These are phyloP conservation scores for Phortica magna DNA, from an alignment of 2,888 invertebrate genomes.

Conservation along the genomic window DNA sequence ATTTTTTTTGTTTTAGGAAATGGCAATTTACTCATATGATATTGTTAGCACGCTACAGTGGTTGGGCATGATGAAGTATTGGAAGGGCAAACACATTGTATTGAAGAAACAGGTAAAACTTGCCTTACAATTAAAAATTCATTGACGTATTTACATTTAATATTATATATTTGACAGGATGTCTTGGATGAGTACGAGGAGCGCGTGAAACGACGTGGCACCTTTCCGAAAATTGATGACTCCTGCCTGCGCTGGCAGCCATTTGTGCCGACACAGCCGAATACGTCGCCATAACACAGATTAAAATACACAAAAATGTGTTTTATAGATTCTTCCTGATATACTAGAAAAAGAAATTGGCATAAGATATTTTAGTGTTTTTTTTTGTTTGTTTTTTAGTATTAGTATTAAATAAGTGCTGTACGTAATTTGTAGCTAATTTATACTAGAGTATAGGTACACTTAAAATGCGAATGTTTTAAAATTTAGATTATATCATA, in stretches of 20 bases:
- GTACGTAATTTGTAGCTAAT: conserved; percentile 54
- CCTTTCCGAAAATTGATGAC: conserved; percentile 92
- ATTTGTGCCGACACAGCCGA: conserved; percentile 81
- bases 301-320: conserved; percentile 64
- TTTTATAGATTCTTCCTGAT: conserved; percentile 59
- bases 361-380: neutral
- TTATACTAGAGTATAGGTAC: conserved; percentile 46
- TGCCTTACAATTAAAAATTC: neutral
- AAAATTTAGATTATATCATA: neutral
- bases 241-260: conserved; percentile 93
- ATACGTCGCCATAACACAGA: conserved; percentile 69
- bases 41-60: conserved; percentile 98
- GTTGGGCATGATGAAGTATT: conserved; percentile 98
- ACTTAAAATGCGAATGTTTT: neutral
- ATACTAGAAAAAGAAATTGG: conserved; percentile 22
- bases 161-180: conserved; percentile 81
- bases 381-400: neutral
- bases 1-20: conserved; percentile 83
- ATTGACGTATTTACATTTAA: neutral
- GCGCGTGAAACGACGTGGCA: conserved; percentile 86
- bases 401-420: conserved; percentile 26
- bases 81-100: conserved; percentile 99
- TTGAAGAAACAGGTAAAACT: conserved; percentile 90
- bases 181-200: conserved; percentile 95
- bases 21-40: conserved; percentile 98